Evolutionary conservation across 2,888 invertebrate species (phyloP).

Genomic region (Nasonovia ribisnigri): DNA sequence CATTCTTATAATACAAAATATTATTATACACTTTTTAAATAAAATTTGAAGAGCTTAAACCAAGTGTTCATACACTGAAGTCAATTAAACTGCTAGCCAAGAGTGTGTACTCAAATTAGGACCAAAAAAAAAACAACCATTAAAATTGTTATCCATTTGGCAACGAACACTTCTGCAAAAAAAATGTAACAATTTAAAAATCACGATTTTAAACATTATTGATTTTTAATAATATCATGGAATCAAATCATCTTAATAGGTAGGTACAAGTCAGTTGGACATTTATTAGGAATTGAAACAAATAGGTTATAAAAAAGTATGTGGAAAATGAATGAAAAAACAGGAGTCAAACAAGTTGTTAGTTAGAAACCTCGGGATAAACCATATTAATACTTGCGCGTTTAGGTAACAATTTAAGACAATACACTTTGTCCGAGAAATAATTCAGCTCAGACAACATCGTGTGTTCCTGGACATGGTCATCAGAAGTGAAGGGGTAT

Average conservation of each 20-base stretch:
- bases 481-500: constrained; percentile 2
- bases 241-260: neutral
- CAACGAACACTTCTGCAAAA: neutral
- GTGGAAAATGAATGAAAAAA: neutral
- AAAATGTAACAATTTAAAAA: neutral
- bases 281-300: neutral
- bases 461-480: neutral
- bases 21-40: neutral
- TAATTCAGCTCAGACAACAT: neutral
- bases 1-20: neutral
- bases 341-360: neutral
- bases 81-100: neutral
- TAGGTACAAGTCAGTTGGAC: neutral
- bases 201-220: neutral
- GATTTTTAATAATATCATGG: neutral
- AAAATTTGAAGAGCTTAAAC: neutral
- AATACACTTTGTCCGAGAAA: neutral
- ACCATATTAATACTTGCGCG: neutral
- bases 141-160: neutral
- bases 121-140: neutral
- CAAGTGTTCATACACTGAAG: neutral
- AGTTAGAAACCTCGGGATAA: neutral
- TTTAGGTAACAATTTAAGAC: neutral
- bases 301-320: neutral
- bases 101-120: neutral